Evolutionary conservation across 2,888 invertebrate genomes (phyloP).

Genomic region (Amiota communis): DNA sequence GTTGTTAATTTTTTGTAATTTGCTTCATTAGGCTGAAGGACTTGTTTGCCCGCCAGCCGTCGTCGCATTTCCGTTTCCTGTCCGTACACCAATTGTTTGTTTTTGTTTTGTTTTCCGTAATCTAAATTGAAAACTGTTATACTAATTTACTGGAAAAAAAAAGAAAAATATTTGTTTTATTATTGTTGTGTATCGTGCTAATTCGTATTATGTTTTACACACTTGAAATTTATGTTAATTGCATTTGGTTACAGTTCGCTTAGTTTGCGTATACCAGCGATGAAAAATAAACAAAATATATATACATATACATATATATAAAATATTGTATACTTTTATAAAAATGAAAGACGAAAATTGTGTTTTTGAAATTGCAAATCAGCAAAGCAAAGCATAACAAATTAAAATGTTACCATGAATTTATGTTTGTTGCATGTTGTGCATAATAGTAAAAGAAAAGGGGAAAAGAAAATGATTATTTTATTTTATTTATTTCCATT

Average conservation of each 20-base stretch:
- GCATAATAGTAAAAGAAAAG: no score
- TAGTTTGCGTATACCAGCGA: background rate
- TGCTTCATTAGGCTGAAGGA: no score
- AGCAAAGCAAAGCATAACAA: slow-evolving; percentile 7
- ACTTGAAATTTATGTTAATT: slow-evolving; percentile 16
- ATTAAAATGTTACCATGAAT: slow-evolving; percentile 16
- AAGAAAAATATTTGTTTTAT: no score
- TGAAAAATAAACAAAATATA: slow-evolving; percentile 1
- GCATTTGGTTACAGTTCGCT: background rate
- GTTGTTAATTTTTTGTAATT: no score
- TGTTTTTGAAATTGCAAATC: background rate
- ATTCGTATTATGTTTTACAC: slow-evolving; percentile 9
- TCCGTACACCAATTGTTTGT: background rate
- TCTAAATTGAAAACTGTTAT: background rate
- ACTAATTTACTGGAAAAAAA: background rate
- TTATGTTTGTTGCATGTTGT: background rate
- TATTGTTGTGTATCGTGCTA: slow-evolving; percentile 1
- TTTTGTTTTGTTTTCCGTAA: background rate
- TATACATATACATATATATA: no score
- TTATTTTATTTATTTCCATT: background rate
- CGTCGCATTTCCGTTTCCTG: slow-evolving; percentile 5
- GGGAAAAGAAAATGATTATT: background rate
- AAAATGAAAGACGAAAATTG: background rate
- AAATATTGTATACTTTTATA: background rate
- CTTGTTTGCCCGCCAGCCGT: background rate